Percentiles rank a stretch among this genome's conserved stretches.
Evolutionary conservation across 2,888 invertebrate genomes (phyloP).

Genomic region (Drosophila melanocephala): DNA sequence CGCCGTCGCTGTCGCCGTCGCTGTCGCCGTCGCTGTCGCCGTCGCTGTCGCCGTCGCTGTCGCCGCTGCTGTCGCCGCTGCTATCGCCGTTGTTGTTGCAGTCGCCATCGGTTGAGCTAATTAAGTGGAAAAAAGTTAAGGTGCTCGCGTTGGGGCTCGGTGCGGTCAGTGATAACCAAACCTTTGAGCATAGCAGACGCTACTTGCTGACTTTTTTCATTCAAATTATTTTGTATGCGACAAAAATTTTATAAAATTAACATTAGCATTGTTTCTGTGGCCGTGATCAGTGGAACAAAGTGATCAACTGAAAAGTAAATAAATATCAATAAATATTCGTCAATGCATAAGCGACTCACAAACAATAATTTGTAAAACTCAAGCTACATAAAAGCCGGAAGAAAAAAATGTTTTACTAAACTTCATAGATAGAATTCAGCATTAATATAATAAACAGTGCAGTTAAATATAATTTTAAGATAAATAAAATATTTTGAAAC

Average conservation of each 20-base stretch:
- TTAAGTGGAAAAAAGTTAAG: constrained; percentile 61
- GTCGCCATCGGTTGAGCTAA: constrained; percentile 20
- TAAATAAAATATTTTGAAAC: neutral
- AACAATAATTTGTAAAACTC: neutral
- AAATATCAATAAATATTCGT: neutral
- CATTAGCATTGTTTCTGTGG: neutral
- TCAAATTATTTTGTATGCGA: neutral
- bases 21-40: neutral
- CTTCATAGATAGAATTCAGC: neutral
- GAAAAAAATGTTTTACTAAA: neutral
- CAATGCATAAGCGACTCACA: neutral
- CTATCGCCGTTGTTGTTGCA: constrained; percentile 1
- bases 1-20: neutral
- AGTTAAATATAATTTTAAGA: neutral
- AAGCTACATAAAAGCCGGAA: neutral
- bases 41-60: neutral
- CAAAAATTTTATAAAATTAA: neutral
- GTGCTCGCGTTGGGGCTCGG: constrained; percentile 38
- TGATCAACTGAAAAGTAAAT: neutral
- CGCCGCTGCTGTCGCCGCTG: neutral
- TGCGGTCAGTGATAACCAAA: constrained; percentile 68
- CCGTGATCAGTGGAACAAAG: neutral
- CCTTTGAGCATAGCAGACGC: constrained; percentile 46
- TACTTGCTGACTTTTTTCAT: constrained; percentile 6
- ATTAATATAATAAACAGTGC: neutral